Conservation (phyloP, 2,113 vertebrate species). For the Cairina moschata region DNA sequence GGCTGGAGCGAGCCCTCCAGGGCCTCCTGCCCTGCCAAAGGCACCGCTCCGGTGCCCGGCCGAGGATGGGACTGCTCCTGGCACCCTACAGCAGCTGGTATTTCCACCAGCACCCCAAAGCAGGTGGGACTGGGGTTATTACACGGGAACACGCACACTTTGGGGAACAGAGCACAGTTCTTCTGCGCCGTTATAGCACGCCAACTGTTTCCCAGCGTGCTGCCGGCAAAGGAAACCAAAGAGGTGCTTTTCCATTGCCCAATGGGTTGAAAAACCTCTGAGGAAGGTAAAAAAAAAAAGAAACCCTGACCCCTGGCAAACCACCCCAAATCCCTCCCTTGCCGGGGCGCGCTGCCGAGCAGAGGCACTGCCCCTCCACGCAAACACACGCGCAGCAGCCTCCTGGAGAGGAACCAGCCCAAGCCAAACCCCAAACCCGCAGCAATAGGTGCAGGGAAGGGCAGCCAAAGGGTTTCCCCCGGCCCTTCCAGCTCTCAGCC, state of each 20-base stretch:
- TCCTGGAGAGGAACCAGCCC: not conserved
- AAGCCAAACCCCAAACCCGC: not conserved
- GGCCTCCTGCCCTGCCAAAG: accelerated
- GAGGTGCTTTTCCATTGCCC: constrained; percentile 34
- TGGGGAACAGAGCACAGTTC: not conserved
- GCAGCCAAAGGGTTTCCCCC: constrained; percentile 3
- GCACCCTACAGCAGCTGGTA: not conserved
- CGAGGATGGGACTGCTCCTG: not conserved
- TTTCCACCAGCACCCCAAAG: not conserved
- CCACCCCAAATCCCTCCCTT: not conserved
- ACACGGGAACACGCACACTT: not conserved
- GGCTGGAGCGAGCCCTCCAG: not conserved
- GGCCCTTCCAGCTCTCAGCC: not conserved
- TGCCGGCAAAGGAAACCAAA: constrained; percentile 24
- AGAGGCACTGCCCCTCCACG: not conserved
- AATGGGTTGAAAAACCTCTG: constrained; percentile 25
- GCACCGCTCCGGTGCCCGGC: not conserved
- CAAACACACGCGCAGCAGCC: not conserved
- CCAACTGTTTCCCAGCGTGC: not conserved
- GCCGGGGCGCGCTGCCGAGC: accelerated
- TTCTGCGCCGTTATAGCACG: not conserved
- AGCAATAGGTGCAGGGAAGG: accelerated
- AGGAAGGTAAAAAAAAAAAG: not conserved
- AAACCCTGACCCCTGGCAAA: not conserved
- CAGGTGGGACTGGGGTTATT: not conserved